Base-by-base conservation (phyloP, 2,888 invertebrate genomes). In the Drepana falcataria region DNA sequence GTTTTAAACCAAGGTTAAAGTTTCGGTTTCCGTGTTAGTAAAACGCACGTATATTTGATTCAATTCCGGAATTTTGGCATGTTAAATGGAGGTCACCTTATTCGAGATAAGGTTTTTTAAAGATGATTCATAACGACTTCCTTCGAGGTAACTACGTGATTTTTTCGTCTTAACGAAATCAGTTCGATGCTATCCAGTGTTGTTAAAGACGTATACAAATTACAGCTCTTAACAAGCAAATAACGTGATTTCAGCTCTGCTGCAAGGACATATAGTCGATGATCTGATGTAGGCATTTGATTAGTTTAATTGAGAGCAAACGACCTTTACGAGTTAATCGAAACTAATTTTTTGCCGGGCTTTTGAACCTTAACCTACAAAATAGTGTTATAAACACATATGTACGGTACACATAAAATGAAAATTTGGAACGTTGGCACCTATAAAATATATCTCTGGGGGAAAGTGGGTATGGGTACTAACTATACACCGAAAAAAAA, bases 61-160 rank as follows among this genome's bases (percentile, higher is more conserved):
- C 68, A 68, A 81, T 79, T 85, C 82, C 83, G 87, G 81, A 81
- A 76, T 84, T 86, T 85, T 83, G 71, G 79, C 81, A 70, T 74
- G 65, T 73, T 67, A 73, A 78, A 79, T 77, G 75, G 73, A 78
- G 78, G 76, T 70, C 76, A 58, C 64, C 21, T 21, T 21, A 21
- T 57, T 55, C 54, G 57, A 64, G 75, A 75, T 81, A 79, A 78
- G 70, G 69, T 73, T 74, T 77, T 75, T 73, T 72, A 72, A 77
- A 81, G 82, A 87, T 84, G 83, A 84, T 83, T 83, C 75, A 81
- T 79, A 77, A 77, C 63, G 51, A 82, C 83, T 86, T 87, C 87
- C 87, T 82, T 70, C 66, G 73, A 79, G 78, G 81, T 83, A 79
- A 74, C 21, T 21, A 21, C 65, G 60, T 33, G 7, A 33, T 37